These are phyloP conservation scores for Saturnia pavonia DNA, from an alignment of 2,888 invertebrate genomes.

Conservation along the genomic window DNA sequence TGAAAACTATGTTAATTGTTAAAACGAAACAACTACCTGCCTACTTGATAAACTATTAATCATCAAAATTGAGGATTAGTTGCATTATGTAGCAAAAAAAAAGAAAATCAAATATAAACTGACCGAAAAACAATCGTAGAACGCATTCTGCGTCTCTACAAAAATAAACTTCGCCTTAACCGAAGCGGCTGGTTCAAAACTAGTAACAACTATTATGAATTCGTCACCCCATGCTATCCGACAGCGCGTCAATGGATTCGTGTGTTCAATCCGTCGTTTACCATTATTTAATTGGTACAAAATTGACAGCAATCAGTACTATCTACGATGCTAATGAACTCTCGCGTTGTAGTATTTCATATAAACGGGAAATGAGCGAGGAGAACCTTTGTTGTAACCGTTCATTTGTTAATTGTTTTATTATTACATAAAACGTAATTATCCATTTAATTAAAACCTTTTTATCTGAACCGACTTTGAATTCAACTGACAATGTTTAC, in stretches of 20 bases:
- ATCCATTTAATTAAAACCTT: background rate
- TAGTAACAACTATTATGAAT: conserved; percentile 62
- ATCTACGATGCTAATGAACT: conserved; percentile 43
- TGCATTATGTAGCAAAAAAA: no score
- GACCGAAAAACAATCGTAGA: background rate
- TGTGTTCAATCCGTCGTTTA: conserved; percentile 52
- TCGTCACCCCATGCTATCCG: conserved; percentile 59
- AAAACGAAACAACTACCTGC: no score
- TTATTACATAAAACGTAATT: background rate
- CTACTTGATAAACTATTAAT: no score
- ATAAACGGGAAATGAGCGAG: conserved; percentile 25
- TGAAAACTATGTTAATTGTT: no score
- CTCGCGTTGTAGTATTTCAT: conserved; percentile 9
- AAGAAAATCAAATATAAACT: background rate
- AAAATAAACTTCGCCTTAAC: conserved; percentile 47
- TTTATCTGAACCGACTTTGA: background rate
- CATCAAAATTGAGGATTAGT: no score
- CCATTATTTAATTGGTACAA: conserved; percentile 69
- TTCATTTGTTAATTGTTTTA: conserved; percentile 21
- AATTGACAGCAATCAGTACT: conserved; percentile 53
- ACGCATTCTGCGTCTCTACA: conserved; percentile 1
- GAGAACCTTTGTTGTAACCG: conserved; percentile 12
- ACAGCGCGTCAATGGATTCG: conserved; percentile 36
- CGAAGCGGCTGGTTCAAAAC: conserved; percentile 59
- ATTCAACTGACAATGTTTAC: background rate